Evolutionary conservation across 2,797 vertebrate species (phyloP).

Genomic region (Helarctos malayanus): DNA sequence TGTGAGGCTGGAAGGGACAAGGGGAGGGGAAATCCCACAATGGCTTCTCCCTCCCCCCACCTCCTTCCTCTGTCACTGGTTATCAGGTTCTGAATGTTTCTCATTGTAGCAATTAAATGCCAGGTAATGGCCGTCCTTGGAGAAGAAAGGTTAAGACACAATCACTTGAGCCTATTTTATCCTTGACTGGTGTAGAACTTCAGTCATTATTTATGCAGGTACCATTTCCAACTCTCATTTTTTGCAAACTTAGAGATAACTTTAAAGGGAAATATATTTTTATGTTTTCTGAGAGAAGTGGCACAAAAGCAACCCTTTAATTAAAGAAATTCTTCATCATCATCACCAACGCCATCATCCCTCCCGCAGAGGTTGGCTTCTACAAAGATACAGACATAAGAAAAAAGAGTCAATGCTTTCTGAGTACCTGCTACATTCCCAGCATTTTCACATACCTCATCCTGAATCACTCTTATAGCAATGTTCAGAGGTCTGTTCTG

Average conservation of each 20-base stretch:
- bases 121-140: neutral
- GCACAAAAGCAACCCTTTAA: neutral
- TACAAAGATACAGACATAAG: neutral
- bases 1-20: neutral
- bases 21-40: neutral
- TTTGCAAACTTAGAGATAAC: neutral
- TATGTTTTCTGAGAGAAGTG: neutral
- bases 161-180: neutral
- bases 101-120: neutral
- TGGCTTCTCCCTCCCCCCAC: accelerated
- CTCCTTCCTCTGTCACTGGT: neutral
- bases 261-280: neutral
- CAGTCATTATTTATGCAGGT: neutral
- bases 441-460: neutral
- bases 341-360: neutral
- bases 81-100: neutral
- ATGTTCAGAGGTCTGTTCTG: neutral
- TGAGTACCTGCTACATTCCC: neutral
- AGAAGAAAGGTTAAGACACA: slow-evolving; percentile 4
- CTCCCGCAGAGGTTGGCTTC: neutral
- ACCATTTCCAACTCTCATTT: neutral
- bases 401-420: neutral
- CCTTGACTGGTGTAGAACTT: neutral
- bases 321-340: neutral
- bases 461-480: neutral